Conservation (phyloP, 2,797 vertebrate species). For the Oryzias dopingdopingensis region DNA sequence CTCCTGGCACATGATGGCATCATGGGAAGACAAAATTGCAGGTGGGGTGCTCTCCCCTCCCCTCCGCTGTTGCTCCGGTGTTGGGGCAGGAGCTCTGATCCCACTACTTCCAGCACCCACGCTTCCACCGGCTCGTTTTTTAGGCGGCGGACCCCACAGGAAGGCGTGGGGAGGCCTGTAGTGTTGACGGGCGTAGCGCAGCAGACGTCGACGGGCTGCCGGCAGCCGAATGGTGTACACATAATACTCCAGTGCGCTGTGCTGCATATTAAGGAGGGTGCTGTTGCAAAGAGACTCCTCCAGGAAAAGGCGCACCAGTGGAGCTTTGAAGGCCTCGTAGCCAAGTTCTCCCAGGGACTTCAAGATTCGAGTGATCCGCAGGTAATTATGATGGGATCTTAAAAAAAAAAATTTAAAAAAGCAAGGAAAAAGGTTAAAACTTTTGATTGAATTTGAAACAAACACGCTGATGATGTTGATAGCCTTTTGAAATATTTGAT, state of each 20-base stretch:
- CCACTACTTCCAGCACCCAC: constrained; percentile 60
- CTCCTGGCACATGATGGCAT: constrained; percentile 41
- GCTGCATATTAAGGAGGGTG: constrained; percentile 92
- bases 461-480: no score
- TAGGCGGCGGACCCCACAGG: constrained; percentile 89
- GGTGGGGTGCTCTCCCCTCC: constrained; percentile 32
- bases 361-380: constrained; percentile 95
- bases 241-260: constrained; percentile 95
- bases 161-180: constrained; percentile 90
- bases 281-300: constrained; percentile 88
- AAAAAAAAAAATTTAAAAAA: background rate
- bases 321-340: constrained; percentile 92
- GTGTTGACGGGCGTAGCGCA: constrained; percentile 88
- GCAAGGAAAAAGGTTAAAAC: background rate
- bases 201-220: constrained; percentile 86
- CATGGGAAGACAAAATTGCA: constrained; percentile 47
- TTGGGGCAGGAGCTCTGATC: constrained; percentile 67
- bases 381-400: constrained; percentile 98
- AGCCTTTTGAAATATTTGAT: no score
- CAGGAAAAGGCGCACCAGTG: constrained; percentile 89
- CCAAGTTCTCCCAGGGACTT: constrained; percentile 97
- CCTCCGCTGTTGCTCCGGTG: constrained; percentile 59
- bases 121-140: constrained; percentile 58
- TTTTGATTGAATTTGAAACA: no score
- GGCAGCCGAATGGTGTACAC: constrained; percentile 92